Evolutionary conservation across 2,888 invertebrate species (phyloP), one percentile per base, ranked within the genome.

Genomic region (Harpalus rubripes): DNA sequence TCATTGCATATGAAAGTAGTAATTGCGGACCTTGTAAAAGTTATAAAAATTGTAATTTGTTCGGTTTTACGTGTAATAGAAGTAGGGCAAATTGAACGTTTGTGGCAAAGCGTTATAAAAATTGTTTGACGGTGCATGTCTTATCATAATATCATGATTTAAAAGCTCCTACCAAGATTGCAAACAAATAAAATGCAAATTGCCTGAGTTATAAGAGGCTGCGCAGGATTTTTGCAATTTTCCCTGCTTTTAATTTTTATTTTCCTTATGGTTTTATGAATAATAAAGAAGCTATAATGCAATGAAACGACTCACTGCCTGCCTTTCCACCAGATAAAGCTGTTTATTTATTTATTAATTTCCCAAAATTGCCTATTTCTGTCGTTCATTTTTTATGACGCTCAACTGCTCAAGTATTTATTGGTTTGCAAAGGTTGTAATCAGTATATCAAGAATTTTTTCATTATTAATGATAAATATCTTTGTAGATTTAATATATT

Each of bases 161-260:
- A 84, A 78, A 65, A 52, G 39, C 63, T 76, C 63, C 44, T 52
- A 10, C 63, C 15, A 74, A 74, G 83, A 83, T 84, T 78, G 59
- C 78, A 84, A 84, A 84, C 84, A 76, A 84, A 84, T 84, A 84
- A 84, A 84, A 84, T 84, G 84, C 78, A 84, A 84, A 84, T 84
- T 84, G 78, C 78, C 63, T 26, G 83, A 59, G 74, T 83, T 74
- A 83, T 61, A 72, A 74, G 56, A 65, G 58, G 82, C 59, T 74
- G 56, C 44, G 41, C 7, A 58, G 59, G 74, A 76, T 59, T 83
- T 83, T 83, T 56, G 78, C 78, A 80, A 61, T 80, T 80, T 80
- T 80, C 41, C 32, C 39, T 10, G 80, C 32, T 61, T 61, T 61
- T 80, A 59, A 41, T 80, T 61, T 80, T 80, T 61, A 80, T 41